These are phyloP conservation scores for Mesocricetus auratus DNA, from an alignment of 2,113 vertebrate species.

Conservation along the genomic window DNA sequence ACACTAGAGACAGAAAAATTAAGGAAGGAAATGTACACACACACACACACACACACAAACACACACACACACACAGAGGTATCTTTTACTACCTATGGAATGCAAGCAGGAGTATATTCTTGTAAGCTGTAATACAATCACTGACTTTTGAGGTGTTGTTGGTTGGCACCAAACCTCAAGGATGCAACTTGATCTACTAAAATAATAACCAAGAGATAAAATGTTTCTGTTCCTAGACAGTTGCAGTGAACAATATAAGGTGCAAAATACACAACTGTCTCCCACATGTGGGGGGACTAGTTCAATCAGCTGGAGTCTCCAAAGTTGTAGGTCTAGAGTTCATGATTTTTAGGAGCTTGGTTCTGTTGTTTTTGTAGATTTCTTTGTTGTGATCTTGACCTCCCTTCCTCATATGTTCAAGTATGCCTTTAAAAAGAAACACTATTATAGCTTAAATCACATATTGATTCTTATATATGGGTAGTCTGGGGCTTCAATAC, in stretches of 20 bases:
- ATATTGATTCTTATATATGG: neutral
- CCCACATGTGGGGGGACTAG: too few species aligned
- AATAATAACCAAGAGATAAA: neutral
- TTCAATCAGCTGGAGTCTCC: too few species aligned
- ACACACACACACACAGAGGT: too few species aligned
- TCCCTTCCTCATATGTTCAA: too few species aligned
- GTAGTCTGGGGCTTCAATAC: neutral
- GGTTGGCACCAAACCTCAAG: neutral
- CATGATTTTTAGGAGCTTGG: too few species aligned
- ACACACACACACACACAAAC: too few species aligned
- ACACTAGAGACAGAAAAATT: accelerated
- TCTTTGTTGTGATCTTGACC: too few species aligned
- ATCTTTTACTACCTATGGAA: neutral
- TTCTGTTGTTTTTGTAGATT: too few species aligned
- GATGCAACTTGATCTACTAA: neutral
- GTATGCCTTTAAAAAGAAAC: neutral
- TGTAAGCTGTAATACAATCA: neutral
- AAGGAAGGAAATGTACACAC: too few species aligned
- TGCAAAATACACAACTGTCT: neutral
- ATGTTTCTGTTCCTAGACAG: neutral
- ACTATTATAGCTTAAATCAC: neutral
- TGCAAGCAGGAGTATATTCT: neutral
- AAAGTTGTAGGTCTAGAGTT: too few species aligned
- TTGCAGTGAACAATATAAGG: neutral
- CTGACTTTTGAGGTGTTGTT: neutral